Evolutionary conservation across 2,797 vertebrate species (phyloP), one percentile per base, ranked within the genome.

Genomic region (Peromyscus nudipes): DNA sequence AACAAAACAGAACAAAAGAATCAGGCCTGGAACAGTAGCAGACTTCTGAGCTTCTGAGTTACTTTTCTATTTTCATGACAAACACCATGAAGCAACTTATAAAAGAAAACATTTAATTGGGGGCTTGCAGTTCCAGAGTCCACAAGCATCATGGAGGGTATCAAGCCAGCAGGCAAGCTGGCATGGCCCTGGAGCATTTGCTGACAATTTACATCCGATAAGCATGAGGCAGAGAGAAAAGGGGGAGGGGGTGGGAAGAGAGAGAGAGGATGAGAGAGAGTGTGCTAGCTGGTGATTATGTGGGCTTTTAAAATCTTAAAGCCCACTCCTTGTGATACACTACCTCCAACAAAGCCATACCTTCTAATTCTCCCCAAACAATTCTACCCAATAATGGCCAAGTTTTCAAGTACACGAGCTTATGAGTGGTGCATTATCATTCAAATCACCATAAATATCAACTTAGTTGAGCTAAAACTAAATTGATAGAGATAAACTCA

Each of bases 381-480:
- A 14, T 69, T 69, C 34, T 2, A n/a, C 14, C 16, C n/a, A 69
- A 34, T 19, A 13, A 5, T 19, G 34, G 6, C 67, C 6, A 16
- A n/a, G 69, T 6, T 37, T 37, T n/a, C 19, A 23, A 40, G 69
- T 23, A 37, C n/a, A 73, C 11, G 19, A 40, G 17, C n/a, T 34
- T 37, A 73, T 73, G 8, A 2, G 34, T 25, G n/a, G 16, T 37
- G 7, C 6, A 69, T 69, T 37, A n/a, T 73, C 69, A 40, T 37
- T 37, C 19, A 37, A 34, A 69, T 37, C n/a, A 73, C 7, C 2
- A 37, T 25, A 43, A 69, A 69, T 84, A 69, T 13, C 25, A 67
- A 67, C 19, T 80, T 91, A 40, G 17, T 10, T 90, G 52, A 10
- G 29, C 65, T 75, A 92, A 91, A 92, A 87, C 40, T 82, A 92